A percentile compares a stretch with the other conserved stretches of the same genome.
These are phyloP conservation scores for Tetrao urogallus DNA, from an alignment of 2,113 vertebrate species.

Conservation along the genomic window DNA sequence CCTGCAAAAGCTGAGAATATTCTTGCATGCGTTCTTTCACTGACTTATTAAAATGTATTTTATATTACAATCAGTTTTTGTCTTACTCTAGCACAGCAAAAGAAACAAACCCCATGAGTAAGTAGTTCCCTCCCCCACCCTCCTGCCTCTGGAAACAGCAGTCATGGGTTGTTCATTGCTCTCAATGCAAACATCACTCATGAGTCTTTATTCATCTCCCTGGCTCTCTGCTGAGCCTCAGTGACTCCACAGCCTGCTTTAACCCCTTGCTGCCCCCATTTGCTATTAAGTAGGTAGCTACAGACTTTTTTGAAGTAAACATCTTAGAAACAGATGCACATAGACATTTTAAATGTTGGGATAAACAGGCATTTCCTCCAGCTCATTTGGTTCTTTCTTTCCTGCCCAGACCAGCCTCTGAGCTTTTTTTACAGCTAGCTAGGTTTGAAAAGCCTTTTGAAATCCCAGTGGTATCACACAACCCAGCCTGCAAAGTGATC, in stretches of 20 bases:
- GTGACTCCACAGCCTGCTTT: neutral
- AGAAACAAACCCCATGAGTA: neutral
- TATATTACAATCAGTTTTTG: neutral
- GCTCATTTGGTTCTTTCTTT: neutral
- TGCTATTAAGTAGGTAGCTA: neutral
- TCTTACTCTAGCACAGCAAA: neutral
- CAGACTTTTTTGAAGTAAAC: neutral
- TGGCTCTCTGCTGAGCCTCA: neutral
- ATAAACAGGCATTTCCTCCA: neutral
- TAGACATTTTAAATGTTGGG: constrained; percentile 16
- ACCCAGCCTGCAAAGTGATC: neutral
- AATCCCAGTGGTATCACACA: neutral
- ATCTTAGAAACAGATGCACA: neutral
- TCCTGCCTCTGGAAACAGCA: neutral
- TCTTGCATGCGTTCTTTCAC: neutral
- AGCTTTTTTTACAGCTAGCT: neutral
- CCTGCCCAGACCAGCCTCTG: neutral
- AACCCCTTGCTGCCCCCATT: neutral
- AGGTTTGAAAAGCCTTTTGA: neutral
- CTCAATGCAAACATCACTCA: neutral
- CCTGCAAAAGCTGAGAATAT: neutral
- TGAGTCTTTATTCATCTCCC: neutral
- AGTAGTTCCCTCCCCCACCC: neutral
- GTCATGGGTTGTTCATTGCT: neutral
- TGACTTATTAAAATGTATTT: neutral